phyloP scores from a whole-genome alignment of 1,140 invertebrate species.

The Oncopodura yosiiana region DNA sequence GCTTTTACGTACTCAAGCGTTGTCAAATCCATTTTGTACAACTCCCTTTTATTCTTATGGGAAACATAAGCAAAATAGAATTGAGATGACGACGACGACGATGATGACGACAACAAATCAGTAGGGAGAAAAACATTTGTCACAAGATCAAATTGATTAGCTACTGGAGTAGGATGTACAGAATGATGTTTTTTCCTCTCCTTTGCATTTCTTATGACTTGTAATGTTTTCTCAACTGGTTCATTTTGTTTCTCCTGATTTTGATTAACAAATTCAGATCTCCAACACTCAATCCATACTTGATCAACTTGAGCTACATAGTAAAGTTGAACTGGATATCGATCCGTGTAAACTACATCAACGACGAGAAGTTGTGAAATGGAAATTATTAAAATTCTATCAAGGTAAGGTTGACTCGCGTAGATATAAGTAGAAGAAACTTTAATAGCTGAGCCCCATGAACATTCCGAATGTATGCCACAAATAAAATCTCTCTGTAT shows the following conservation, averaged over 20 bases:
- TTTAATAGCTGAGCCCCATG: slow-evolving; percentile 64
- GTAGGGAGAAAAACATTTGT: slow-evolving; percentile 58
- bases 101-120: not conserved
- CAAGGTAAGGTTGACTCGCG: slow-evolving; percentile 59
- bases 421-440: slow-evolving; percentile 63
- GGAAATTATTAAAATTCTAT: slow-evolving; percentile 59
- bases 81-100: slow-evolving; percentile 49
- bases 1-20: slow-evolving; percentile 61
- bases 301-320: slow-evolving; percentile 65
- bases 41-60: slow-evolving; percentile 59
- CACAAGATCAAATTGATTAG: slow-evolving; percentile 65
- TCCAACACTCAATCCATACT: slow-evolving; percentile 67
- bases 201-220: slow-evolving; percentile 61
- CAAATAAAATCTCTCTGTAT: slow-evolving; percentile 16
- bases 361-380: slow-evolving; percentile 61
- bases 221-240: slow-evolving; percentile 52
- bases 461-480: slow-evolving; percentile 45
- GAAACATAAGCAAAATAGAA: slow-evolving; percentile 58
- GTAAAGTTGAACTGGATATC: slow-evolving; percentile 58
- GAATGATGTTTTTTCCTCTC: slow-evolving; percentile 63
- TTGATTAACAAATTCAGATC: slow-evolving; percentile 39
- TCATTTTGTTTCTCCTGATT: no score
- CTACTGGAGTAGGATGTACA: slow-evolving; percentile 64
- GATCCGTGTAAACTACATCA: slow-evolving; percentile 60
- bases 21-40: slow-evolving; percentile 66